Base-by-base conservation (phyloP, 2,797 vertebrate genomes). In the Enteromius fasciolatus region DNA sequence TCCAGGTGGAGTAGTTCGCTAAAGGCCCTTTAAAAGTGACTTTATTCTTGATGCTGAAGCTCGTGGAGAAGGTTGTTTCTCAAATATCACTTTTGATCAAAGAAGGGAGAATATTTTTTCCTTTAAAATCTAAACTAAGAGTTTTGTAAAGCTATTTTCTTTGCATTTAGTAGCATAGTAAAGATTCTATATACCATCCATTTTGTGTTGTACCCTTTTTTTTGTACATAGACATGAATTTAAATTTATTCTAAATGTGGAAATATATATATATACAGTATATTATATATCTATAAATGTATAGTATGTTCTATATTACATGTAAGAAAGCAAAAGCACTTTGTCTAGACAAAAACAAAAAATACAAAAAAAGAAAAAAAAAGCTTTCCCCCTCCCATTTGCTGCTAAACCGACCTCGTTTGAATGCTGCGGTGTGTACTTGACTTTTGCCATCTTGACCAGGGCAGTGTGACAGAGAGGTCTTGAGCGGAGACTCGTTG, bases 391-490 rank as follows among this genome's bases (percentile, higher is more conserved):
- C 96, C 96, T 98, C 97, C 97, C 96, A 97, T 97, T 97, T 98
- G 98, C 97, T 99, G 98, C 98, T 99, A 99, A 88, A 97, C 95
- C 93, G 96, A 96, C 96, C 96, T 98, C 93, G 95, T 97, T 95
- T 97, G 97, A 98, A 97, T 96, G 97, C 97, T 98, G 97, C 97
- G 97, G 96, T 95, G 94, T 95, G 92, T 96, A 96, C 96, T 96
- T 97, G 96, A 97, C 90, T 94, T 96, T 94, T 94, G 94, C 94
- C 93, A 95, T 95, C 95, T 81, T 90, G 90, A 95, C 94, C 95
- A 94, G 94, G 95, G 94, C 93, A 95, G 95, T 95, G 93, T 95
- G 95, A 87, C 93, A 93, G 94, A 93, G 93, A 94, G 94, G 92
- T 91, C 91, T 86, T 78, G 92, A 90, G 89, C 89, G 89, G 92